Conservation (phyloP, 2,113 vertebrate species). For the Lucifuga dentata region DNA sequence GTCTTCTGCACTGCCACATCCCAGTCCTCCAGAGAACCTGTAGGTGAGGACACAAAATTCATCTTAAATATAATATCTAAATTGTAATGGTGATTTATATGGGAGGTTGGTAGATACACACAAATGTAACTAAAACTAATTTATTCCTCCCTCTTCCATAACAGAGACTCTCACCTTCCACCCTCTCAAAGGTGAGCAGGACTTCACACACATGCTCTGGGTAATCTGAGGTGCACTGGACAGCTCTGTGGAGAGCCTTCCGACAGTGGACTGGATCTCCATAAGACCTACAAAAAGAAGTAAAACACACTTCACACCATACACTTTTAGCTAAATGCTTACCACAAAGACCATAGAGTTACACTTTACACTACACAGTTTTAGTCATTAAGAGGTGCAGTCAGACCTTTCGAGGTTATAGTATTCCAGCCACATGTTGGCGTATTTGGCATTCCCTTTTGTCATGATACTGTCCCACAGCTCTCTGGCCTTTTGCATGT, state of each 20-base stretch:
- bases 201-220: slow-evolving; percentile 97
- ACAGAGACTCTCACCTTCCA: slow-evolving; percentile 87
- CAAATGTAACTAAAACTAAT: too few relatives aligned
- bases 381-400: not conserved
- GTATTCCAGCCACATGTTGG: slow-evolving; percentile 99
- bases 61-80: not conserved
- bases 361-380: not conserved
- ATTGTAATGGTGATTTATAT: too few relatives aligned
- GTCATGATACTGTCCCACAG: slow-evolving; percentile 99
- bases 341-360: not conserved
- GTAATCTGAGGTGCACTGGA: slow-evolving; percentile 96
- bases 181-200: slow-evolving; percentile 93
- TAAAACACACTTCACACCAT: not conserved
- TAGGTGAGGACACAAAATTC: not conserved
- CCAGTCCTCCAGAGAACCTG: slow-evolving; percentile 96
- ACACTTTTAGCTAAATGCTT: not conserved
- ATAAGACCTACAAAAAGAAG: slow-evolving; percentile 83
- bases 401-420: slow-evolving; percentile 94
- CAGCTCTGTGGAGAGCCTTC: slow-evolving; percentile 94
- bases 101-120: too few relatives aligned
- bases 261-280: slow-evolving; percentile 92
- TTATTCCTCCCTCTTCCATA: too few relatives aligned
- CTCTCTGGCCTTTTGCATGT: slow-evolving; percentile 97
- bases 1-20: slow-evolving; percentile 94
- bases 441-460: slow-evolving; percentile 96